Evolutionary conservation across 2,113 vertebrate genomes (phyloP).

Genomic region (Ciconia maguari): DNA sequence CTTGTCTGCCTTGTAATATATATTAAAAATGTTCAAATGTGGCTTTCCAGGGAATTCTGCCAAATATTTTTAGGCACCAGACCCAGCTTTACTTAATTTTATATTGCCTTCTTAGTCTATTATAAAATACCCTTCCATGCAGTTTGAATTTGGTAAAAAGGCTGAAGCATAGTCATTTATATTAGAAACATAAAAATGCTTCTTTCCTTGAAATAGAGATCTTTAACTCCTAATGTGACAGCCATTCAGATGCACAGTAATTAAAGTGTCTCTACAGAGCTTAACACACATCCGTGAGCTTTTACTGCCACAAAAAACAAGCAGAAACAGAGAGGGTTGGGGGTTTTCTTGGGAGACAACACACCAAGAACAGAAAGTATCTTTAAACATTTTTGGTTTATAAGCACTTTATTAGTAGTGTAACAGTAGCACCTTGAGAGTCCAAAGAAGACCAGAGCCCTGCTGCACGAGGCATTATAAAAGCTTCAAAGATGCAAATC

Average conservation of each 20-base stretch:
- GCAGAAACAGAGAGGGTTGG: background rate
- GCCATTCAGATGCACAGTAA: background rate
- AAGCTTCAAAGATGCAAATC: background rate
- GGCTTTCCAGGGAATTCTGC: slow-evolving; percentile 85
- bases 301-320: background rate
- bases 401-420: background rate
- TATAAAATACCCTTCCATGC: slow-evolving; percentile 77
- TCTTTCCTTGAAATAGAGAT: slow-evolving; percentile 45
- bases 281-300: background rate
- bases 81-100: slow-evolving; percentile 84
- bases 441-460: background rate
- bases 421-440: slow-evolving; percentile 5
- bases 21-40: slow-evolving; percentile 88
- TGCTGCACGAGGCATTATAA: background rate
- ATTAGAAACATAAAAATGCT: slow-evolving; percentile 61
- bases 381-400: slow-evolving; percentile 14
- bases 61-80: slow-evolving; percentile 86
- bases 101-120: slow-evolving; percentile 78
- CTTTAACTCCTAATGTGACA: slow-evolving; percentile 25
- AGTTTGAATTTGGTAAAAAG: slow-evolving; percentile 76
- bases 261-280: slow-evolving; percentile 8
- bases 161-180: slow-evolving; percentile 60
- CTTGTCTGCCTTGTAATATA: slow-evolving; percentile 87
- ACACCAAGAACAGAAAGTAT: background rate
- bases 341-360: background rate